A percentile compares a stretch with the other conserved stretches of the same genome.
phyloP scores from a whole-genome alignment of 2,113 vertebrate genomes.

The Hemibagrus wyckioides region DNA sequence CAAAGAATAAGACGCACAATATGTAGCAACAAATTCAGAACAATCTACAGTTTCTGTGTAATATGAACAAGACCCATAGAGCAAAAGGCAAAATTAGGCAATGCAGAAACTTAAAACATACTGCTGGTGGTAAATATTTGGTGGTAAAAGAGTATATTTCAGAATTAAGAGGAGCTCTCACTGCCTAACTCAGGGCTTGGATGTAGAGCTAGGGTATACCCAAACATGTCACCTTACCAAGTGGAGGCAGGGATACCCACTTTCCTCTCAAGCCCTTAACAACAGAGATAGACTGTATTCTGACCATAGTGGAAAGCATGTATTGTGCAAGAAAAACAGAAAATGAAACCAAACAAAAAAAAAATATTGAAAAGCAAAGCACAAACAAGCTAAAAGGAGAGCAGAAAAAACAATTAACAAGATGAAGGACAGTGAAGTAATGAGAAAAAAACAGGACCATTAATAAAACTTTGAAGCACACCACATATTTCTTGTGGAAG shows the following conservation, averaged over 20 bases:
- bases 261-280: constrained; percentile 59
- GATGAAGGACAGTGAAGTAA: constrained; percentile 15
- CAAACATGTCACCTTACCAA: constrained; percentile 58
- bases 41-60: constrained; percentile 2
- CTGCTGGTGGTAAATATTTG: not conserved
- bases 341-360: constrained; percentile 7
- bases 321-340: constrained; percentile 56
- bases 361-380: not conserved
- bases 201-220: not conserved
- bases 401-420: not conserved
- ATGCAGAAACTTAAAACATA: not conserved
- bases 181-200: not conserved
- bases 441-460: not conserved
- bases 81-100: constrained; percentile 20
- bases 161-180: not conserved
- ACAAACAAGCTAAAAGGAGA: not conserved
- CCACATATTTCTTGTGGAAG: not conserved
- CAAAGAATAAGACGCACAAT: not conserved
- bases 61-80: not conserved
- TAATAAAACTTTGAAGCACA: not conserved
- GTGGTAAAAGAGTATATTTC: not conserved
- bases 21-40: not conserved
- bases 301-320: constrained; percentile 43
- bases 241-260: constrained; percentile 49
- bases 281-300: constrained; percentile 62